Evolutionary conservation across 2,797 vertebrate genomes (phyloP), one percentile per base, ranked within the genome.

Genomic region (Hozukius guyotensis): DNA sequence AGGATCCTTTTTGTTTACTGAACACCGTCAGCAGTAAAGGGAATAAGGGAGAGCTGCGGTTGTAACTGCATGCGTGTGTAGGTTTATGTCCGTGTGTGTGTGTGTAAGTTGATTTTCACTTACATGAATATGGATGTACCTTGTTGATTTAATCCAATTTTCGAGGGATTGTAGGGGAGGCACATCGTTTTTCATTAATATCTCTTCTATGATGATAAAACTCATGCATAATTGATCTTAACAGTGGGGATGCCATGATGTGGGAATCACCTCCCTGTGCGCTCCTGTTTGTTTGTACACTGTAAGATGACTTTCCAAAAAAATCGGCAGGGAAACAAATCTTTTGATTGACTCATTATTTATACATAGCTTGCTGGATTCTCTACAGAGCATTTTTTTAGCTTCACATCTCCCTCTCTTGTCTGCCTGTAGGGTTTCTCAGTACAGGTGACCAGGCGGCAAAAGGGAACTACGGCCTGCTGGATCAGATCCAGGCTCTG

Each of bases 401-500:
- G 61, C 32, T 55, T 62, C 25, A 11, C 32, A 25, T 14, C 14
- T 27, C 5, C 63, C 22, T 77, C 11, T 76, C 34, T 87, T 87
- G 18, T 82, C 25, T 72, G 38, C 29, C 52, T 83, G 59, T 11
- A 99, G 98, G 98, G 18, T 99, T 99, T 89, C 92, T 99, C 61
- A 99, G 98, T 73, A 99, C 98, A 3, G 98, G 98, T 0, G 98
- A 99, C 89, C 97, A 98, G 93, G 97, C 98, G 6, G 98, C 98
- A 14, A 98, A 98, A 87, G 98, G 98, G 49, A 99, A 99, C 93
- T 99, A 99, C 0, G 98, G 98, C 55, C 90, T 99, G 67, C 94
- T 99, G 89, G 98, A 99, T 77, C 98, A 99, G 95, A 99, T 99
- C 89, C 98, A 99, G 87, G 98, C 98, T 16, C 94, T 99, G 68